These are phyloP conservation scores for Mystacides longicornis DNA, from an alignment of 2,888 invertebrate genomes.

Conservation along the genomic window DNA sequence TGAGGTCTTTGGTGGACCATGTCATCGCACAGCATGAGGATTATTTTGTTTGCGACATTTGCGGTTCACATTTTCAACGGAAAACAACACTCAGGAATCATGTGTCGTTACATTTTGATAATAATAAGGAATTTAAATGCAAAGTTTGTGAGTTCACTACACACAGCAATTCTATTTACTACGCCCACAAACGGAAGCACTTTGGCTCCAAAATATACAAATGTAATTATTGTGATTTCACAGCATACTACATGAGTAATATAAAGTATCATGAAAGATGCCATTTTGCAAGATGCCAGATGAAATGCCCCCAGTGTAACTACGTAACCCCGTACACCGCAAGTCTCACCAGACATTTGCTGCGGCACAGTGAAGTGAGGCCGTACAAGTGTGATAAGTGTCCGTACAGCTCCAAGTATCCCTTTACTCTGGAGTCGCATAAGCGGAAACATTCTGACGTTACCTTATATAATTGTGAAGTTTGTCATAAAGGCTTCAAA, in stretches of 20 bases:
- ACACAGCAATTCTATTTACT: neutral
- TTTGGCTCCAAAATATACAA: neutral
- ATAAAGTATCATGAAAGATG: neutral
- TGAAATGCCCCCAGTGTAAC: neutral
- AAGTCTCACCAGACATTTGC: neutral
- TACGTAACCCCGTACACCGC: conserved; percentile 2
- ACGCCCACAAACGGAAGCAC: neutral
- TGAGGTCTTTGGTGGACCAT: neutral
- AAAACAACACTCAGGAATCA: neutral
- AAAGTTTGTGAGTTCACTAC: neutral
- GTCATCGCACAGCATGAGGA: neutral
- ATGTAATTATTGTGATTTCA: neutral
- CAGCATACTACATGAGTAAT: neutral
- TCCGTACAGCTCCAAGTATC: neutral
- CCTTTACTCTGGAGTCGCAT: neutral
- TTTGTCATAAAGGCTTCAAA: neutral
- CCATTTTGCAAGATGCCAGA: neutral
- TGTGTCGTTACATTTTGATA: neutral
- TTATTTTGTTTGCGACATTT: neutral
- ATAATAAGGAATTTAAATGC: neutral
- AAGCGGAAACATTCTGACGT: neutral
- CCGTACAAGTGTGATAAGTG: conserved; percentile 6
- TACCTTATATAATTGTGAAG: neutral
- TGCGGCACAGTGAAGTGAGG: conserved; percentile 2
- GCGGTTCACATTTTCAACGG: neutral